A percentile compares a stretch with the other conserved stretches of the same genome.
phyloP scores from a whole-genome alignment of 2,113 vertebrate species.

The Crotalus tigris region DNA sequence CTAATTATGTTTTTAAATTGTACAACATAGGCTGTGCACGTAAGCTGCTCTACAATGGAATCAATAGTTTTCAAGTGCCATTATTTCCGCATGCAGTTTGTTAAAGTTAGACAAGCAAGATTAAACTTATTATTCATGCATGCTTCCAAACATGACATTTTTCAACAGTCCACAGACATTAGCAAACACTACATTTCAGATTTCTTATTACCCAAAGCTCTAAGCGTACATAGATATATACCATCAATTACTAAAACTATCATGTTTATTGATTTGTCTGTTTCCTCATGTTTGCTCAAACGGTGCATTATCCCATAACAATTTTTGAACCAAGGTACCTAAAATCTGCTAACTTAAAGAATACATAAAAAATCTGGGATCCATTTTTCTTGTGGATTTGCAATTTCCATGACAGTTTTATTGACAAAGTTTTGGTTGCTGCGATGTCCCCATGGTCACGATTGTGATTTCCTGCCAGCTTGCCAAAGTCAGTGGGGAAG shows the following conservation, averaged over 20 bases:
- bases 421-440: background rate
- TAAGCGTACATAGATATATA: slow-evolving; percentile 31
- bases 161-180: slow-evolving; percentile 44
- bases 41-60: slow-evolving; percentile 52
- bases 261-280: background rate
- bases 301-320: background rate
- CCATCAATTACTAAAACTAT: background rate
- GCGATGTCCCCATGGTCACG: background rate
- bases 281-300: background rate
- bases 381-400: background rate
- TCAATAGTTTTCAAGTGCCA: slow-evolving; percentile 50
- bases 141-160: slow-evolving; percentile 44
- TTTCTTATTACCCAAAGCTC: slow-evolving; percentile 43
- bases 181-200: slow-evolving; percentile 41
- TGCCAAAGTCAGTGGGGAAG: background rate
- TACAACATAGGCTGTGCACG: slow-evolving; percentile 47
- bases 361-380: background rate
- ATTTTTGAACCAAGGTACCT: background rate
- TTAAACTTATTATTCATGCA: slow-evolving; percentile 62
- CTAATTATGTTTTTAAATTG: slow-evolving; percentile 26
- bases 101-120: slow-evolving; percentile 58
- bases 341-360: background rate
- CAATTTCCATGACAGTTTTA: background rate
- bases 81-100: slow-evolving; percentile 59
- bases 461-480: background rate